A percentile compares a stretch with the other conserved stretches of the same genome.
Conservation (phyloP, 2,797 vertebrate genomes). For the Enteromius mattozi region DNA sequence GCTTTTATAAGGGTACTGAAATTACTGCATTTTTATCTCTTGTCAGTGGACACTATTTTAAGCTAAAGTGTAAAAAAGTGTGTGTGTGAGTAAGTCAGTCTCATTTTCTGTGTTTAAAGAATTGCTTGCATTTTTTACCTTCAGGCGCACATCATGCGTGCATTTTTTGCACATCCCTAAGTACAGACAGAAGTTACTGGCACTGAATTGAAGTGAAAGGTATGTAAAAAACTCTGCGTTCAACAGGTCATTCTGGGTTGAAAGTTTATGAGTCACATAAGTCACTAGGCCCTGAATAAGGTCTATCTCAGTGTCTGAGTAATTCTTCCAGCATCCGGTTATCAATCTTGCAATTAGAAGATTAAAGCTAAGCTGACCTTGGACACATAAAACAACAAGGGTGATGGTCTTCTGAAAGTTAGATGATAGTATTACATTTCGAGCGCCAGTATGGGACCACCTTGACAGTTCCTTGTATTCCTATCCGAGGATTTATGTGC, state of each 20-base stretch:
- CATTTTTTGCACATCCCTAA: background rate
- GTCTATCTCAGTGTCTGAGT: slow-evolving; percentile 76
- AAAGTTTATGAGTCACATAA: slow-evolving; percentile 81
- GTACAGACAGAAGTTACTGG: background rate
- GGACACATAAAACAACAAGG: slow-evolving; percentile 81
- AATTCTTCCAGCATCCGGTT: slow-evolving; percentile 78
- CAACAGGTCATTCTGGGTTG: slow-evolving; percentile 79
- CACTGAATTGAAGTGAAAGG: slow-evolving; percentile 14
- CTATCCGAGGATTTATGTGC: slow-evolving; percentile 33
- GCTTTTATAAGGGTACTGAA: background rate
- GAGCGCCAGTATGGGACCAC: slow-evolving; percentile 79
- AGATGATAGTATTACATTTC: slow-evolving; percentile 77
- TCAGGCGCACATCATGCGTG: background rate
- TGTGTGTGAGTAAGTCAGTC: no score
- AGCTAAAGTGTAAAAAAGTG: no score
- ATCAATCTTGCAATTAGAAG: slow-evolving; percentile 77
- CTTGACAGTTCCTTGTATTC: slow-evolving; percentile 78
- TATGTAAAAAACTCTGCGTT: slow-evolving; percentile 80
- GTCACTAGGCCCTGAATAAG: slow-evolving; percentile 82
- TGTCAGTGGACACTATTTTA: background rate
- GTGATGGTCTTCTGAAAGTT: slow-evolving; percentile 78
- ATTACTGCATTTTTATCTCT: background rate
- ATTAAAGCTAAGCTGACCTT: slow-evolving; percentile 76
- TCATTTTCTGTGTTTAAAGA: background rate
- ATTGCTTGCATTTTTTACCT: slow-evolving; percentile 7